A percentile compares a stretch with the other conserved stretches of the same genome.
Evolutionary conservation across 2,113 vertebrate genomes (phyloP).

Genomic region (Balaeniceps rex): DNA sequence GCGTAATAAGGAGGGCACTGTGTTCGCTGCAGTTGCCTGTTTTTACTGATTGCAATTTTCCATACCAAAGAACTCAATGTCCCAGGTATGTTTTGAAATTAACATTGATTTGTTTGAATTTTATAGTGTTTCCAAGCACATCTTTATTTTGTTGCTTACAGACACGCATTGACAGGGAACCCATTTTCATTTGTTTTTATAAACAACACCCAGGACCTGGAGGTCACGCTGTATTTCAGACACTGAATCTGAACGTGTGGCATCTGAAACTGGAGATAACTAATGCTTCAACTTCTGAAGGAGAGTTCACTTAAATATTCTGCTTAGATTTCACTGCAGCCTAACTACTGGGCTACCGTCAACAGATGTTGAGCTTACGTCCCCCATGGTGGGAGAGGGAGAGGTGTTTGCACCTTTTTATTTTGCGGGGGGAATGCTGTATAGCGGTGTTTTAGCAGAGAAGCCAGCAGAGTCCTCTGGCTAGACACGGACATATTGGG

Average conservation of each 20-base stretch:
- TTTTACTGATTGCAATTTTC: neutral
- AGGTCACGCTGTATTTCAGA: neutral
- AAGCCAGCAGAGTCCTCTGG: neutral
- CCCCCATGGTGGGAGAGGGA: neutral
- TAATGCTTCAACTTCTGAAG: neutral
- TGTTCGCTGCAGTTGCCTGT: too few relatives aligned
- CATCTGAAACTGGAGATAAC: neutral
- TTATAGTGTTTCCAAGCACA: neutral
- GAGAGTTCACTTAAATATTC: neutral
- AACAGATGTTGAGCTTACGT: too few relatives aligned
- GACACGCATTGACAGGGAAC: neutral
- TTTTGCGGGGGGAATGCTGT: too few relatives aligned
- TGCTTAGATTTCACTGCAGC: neutral
- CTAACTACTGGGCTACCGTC: neutral
- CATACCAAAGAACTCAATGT: neutral
- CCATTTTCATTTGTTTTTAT: neutral
- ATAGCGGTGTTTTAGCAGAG: neutral
- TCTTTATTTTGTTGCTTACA: neutral
- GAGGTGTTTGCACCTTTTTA: neutral
- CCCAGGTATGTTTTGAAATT: neutral
- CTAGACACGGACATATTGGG: neutral
- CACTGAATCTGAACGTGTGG: neutral
- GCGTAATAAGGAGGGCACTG: neutral
- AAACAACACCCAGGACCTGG: neutral
- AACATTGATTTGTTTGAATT: neutral